Conservation (phyloP, 2,888 invertebrate genomes). For the Empis stercorea region DNA sequence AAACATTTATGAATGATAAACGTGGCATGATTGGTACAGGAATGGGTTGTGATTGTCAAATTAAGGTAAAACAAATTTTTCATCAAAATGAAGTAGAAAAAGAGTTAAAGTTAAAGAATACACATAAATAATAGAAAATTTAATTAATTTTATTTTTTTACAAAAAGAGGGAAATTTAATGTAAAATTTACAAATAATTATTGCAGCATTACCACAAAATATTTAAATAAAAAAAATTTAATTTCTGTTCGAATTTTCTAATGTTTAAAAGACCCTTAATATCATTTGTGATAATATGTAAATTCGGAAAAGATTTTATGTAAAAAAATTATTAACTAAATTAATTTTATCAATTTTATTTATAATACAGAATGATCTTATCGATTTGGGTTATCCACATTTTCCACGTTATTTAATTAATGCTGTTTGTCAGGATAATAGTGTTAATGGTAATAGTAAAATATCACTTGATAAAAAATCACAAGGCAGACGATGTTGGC, state of each 20-base stretch:
- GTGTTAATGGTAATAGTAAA: background rate
- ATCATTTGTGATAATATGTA: too few relatives aligned
- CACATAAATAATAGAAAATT: too few relatives aligned
- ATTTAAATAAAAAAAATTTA: too few relatives aligned
- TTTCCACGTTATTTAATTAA: slow-evolving; percentile 32
- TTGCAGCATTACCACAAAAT: too few relatives aligned
- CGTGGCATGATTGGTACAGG: slow-evolving; percentile 14
- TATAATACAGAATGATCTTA: slow-evolving; percentile 23
- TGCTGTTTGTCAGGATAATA: slow-evolving; percentile 25
- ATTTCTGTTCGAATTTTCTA: too few relatives aligned
- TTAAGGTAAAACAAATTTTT: slow-evolving; percentile 19
- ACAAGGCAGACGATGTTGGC: slow-evolving; percentile 23
- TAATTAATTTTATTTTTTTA: too few relatives aligned
- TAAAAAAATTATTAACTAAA: background rate
- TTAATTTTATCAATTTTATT: background rate
- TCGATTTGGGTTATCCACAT: slow-evolving; percentile 28
- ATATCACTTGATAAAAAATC: slow-evolving; percentile 13
- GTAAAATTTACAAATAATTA: too few relatives aligned
- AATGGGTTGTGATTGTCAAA: slow-evolving; percentile 31
- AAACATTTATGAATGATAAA: slow-evolving; percentile 14
- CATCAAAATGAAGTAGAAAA: too few relatives aligned
- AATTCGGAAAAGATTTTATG: too few relatives aligned
- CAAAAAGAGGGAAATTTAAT: too few relatives aligned
- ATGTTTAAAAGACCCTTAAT: too few relatives aligned
- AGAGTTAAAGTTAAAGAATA: too few relatives aligned